These are phyloP conservation scores for Amphilophus citrinellus DNA, from an alignment of 2,113 vertebrate genomes.

Conservation along the genomic window DNA sequence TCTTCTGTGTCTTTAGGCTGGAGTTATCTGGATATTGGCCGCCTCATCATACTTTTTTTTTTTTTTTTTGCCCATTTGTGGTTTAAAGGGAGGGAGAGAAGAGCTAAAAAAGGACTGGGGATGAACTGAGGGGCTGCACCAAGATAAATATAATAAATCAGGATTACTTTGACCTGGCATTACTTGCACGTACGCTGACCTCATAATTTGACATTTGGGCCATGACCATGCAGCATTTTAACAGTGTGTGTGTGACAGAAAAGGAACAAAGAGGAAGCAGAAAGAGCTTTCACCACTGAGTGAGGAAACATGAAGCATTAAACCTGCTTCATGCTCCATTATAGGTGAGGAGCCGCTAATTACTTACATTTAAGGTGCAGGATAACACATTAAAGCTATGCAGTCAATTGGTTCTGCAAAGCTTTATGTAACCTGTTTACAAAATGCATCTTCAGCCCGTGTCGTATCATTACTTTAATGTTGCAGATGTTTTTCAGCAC, in stretches of 20 bases:
- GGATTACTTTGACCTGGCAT: too few relatives aligned
- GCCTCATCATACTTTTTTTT: background rate
- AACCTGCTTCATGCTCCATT: background rate
- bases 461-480: background rate
- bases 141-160: background rate
- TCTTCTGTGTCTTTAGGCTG: slow-evolving; percentile 80
- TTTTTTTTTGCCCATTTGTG: background rate
- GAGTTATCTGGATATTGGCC: slow-evolving; percentile 68
- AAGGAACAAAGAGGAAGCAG: background rate
- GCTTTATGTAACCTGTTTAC: background rate
- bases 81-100: background rate
- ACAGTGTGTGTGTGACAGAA: background rate
- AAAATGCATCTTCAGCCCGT: fast-evolving
- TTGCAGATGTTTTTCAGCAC: background rate
- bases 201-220: background rate
- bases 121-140: background rate
- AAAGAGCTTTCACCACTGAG: background rate
- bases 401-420: background rate
- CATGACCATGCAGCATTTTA: background rate
- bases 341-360: background rate
- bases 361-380: background rate
- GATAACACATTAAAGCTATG: background rate
- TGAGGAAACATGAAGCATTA: background rate
- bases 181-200: background rate
- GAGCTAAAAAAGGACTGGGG: fast-evolving